Conservation (phyloP, 2,797 vertebrate genomes). For the Phoeniculus purpureus region DNA sequence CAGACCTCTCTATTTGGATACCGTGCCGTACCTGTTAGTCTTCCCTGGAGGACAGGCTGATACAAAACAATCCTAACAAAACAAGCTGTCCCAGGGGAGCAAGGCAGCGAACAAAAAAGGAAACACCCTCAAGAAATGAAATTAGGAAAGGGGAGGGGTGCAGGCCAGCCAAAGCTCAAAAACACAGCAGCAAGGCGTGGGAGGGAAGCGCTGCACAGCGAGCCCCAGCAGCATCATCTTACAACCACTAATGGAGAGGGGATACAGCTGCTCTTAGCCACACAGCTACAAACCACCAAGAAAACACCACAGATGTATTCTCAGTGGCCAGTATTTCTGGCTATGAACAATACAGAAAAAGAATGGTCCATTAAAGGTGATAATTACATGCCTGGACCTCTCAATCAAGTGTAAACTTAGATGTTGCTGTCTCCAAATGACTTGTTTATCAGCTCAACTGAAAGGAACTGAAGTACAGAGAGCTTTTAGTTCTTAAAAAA, state of each 20-base stretch:
- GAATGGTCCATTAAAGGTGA: not conserved
- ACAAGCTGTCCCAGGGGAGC: not conserved
- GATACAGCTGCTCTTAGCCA: not conserved
- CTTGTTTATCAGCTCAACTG: not conserved
- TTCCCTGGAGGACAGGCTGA: not conserved
- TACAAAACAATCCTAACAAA: not conserved
- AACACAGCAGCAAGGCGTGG: not conserved
- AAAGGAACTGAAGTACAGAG: not conserved
- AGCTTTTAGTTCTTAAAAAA: not conserved
- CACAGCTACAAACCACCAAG: not conserved
- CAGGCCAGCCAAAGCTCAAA: not conserved
- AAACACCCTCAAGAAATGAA: not conserved
- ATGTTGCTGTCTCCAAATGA: not conserved
- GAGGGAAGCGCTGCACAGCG: not conserved
- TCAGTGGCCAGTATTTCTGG: not conserved
- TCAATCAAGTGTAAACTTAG: not conserved
- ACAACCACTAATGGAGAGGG: not conserved
- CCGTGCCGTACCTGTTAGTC: not conserved
- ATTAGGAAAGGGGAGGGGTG: not conserved
- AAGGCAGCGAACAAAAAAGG: not conserved
- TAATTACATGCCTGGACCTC: not conserved
- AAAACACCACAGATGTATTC: not conserved
- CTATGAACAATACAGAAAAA: not conserved
- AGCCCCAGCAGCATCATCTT: not conserved
- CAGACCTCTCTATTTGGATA: not conserved